Base-by-base conservation (phyloP, 2,113 vertebrate genomes). In the Caretta caretta region DNA sequence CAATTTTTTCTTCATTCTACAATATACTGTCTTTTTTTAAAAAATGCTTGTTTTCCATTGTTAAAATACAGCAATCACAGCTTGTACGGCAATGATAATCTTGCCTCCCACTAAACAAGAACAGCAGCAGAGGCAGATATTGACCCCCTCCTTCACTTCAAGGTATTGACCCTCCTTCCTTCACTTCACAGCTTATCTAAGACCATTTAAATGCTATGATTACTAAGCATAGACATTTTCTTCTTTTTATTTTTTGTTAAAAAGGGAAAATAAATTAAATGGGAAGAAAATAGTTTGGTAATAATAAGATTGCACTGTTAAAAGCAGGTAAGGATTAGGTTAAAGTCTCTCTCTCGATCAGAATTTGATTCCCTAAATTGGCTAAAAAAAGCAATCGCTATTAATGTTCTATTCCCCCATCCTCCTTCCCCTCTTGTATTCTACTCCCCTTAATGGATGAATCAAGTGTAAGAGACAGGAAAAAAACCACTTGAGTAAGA, bases 121-220 rank as follows among this genome's bases (percentile, higher is more conserved):
- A 35, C 54, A 90, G 80, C 88, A 92, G 76, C 84, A 90, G 79
- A 94, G 86, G 91, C 94, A 86, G 51, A 0, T 0, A 5, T 93
- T 92, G 24, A 90, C 76, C 88, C 94, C 48, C 35, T 65, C 87
- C 31, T 3, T 90, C 86, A 91, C 92, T 92, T 94, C 80, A 50
- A 91, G 95, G 24, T 17, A 51, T 5, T 79, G 88, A 93, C 92
- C 83, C 82, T 48, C 48, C 48, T 48, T 48, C 48, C 48, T 48
- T 48, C 48, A 48, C 69, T 90, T 72, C 65, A 72, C 48, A 22
- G 25, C 83, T 97, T 95, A 90, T 50, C 90, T 78, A 42, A 59
- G 91, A 17, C 46, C 1, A 0, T 82, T 90, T 49, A 80, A 83
- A 88, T 89, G 27, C 48, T 88, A 29, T n/a, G 19, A 3, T 31